These are phyloP conservation scores for Chrysogorgia sp. DNA, from an alignment of 92 coral and sea anemone species.

Conservation along the genomic window DNA sequence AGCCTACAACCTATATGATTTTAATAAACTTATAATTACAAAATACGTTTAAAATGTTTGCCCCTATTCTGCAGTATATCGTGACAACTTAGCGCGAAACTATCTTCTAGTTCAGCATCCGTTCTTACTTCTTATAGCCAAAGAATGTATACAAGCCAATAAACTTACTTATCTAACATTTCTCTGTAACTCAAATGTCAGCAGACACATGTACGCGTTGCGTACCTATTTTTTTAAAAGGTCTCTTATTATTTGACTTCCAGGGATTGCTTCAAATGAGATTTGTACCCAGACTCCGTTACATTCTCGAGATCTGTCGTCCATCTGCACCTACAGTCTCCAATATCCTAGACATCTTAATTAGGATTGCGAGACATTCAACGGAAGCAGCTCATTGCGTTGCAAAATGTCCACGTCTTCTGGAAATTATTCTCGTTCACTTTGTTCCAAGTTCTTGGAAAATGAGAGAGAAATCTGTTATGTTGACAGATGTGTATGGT, in stretches of 20 bases:
- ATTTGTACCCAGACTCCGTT: constrained; percentile 84
- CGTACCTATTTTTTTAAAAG: too few species aligned
- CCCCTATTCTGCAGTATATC: too few species aligned
- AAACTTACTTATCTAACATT: neutral
- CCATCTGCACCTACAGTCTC: constrained; percentile 77
- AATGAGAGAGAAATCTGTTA: constrained; percentile 45
- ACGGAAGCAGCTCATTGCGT: constrained; percentile 76
- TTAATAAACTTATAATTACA: too few species aligned
- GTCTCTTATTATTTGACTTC: neutral
- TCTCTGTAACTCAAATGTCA: neutral
- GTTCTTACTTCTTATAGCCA: too few species aligned
- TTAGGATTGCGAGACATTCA: constrained; percentile 85
- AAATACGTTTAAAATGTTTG: too few species aligned
- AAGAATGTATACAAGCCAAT: too few species aligned
- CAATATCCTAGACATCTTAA: constrained; percentile 66
- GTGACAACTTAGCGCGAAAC: too few species aligned
- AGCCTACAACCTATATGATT: too few species aligned
- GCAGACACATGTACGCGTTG: too few species aligned
- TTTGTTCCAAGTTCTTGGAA: constrained; percentile 91
- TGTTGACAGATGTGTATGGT: constrained; percentile 63
- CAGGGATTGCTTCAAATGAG: constrained; percentile 92
- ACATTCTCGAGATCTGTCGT: constrained; percentile 84
- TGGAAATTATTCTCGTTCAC: constrained; percentile 72
- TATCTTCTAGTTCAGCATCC: too few species aligned
- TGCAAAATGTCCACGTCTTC: constrained; percentile 83